Evolutionary conservation across 2,113 vertebrate genomes (phyloP).

Genomic region (Pterocles orientalis): DNA sequence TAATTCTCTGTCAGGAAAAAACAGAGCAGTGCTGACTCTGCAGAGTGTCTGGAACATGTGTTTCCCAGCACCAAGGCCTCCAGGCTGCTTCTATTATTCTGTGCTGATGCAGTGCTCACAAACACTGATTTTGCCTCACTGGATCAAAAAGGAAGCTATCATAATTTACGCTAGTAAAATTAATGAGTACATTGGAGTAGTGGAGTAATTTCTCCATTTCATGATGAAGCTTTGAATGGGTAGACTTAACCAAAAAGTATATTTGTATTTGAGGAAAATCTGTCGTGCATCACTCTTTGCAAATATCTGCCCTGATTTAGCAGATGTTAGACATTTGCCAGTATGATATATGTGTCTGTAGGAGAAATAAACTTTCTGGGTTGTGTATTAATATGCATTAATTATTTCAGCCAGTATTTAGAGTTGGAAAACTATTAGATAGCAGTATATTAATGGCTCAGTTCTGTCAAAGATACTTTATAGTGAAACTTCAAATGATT

Average conservation of each 20-base stretch:
- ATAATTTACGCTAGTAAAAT: not conserved
- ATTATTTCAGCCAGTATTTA: not conserved
- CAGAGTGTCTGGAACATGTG: not conserved
- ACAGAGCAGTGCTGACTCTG: not conserved
- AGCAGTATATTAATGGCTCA: not conserved
- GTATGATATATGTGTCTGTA: not conserved
- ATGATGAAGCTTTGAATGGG: not conserved
- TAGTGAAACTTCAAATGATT: not conserved
- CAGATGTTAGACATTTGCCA: not conserved
- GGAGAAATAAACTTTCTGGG: not conserved
- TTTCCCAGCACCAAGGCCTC: not conserved
- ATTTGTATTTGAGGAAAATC: not conserved
- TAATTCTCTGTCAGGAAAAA: not conserved
- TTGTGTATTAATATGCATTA: not conserved
- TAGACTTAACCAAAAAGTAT: not conserved
- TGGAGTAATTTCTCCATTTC: not conserved
- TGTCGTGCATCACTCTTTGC: not conserved
- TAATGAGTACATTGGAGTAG: not conserved
- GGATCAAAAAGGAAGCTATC: not conserved
- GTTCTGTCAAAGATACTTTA: not conserved
- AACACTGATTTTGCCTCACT: not conserved
- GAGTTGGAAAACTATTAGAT: not conserved
- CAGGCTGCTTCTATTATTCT: not conserved
- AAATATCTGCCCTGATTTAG: not conserved
- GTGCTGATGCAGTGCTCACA: not conserved